Evolutionary conservation across 2,797 vertebrate species (phyloP), one percentile per base, ranked within the genome.

Genomic region (Varecia variegata): DNA sequence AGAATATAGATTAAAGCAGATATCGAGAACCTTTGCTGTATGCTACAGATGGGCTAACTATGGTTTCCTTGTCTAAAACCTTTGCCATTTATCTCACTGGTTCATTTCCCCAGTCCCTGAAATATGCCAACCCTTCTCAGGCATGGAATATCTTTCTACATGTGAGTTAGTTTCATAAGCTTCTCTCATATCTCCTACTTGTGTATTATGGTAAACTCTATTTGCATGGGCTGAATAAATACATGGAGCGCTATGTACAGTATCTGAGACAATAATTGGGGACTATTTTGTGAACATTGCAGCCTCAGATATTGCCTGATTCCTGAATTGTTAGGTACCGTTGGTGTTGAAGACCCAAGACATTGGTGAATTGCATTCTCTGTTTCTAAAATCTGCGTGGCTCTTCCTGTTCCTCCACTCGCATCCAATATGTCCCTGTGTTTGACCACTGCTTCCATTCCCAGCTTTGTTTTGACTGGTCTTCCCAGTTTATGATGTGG

Each of bases 371-470:
- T 23, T 38, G 2, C 1, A 3, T 71, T 85, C 20, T 88, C 11
- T 27, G 13, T 4, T 30, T 68, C 5, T 74, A 30, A 52, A 90
- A 35, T 67, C 58, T 84, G 7, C 0, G 1, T 17, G 8, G 35
- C 3, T 27, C 12, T 47, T 58, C 11, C 21, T 77, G 35, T 68
- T 18, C 17, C 7, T 40, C 9, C 1, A 5, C 10, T 88, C 45
- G 32, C 13, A 15, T n/a, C 7, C 23, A 23, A 10, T 0, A 30
- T 8, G 0, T 7, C 3, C 4, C 3, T 35, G 47, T 62, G 21
- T 65, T 81, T 88, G 43, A 21, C 12, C 27, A 2, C 20, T 35
- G 23, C 20, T 92, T 84, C 25, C 0, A 8, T 32, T 62, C 21
- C 47, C 7, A 77, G 10, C 5, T 60, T 93, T 54, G 4, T 17